Percentiles rank a stretch among this genome's conserved stretches.
phyloP scores from a whole-genome alignment of 2,797 vertebrate genomes.

The Tragopan temminckii region DNA sequence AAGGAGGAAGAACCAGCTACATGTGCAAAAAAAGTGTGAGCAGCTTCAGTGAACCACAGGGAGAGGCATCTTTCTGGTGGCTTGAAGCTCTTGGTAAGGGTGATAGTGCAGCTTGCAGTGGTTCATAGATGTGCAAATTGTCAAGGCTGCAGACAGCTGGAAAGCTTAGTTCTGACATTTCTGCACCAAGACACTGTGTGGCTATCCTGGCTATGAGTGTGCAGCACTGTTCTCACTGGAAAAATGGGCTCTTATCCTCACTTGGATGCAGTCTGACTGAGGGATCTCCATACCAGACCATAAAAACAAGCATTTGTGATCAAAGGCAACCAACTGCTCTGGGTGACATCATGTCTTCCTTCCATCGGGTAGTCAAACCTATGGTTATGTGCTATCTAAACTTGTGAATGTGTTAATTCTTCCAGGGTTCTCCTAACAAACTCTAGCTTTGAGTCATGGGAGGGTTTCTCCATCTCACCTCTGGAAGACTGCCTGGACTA shows the following conservation, averaged over 20 bases:
- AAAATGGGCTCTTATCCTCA: neutral
- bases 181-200: fast-evolving
- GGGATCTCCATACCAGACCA: neutral
- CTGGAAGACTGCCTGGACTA: neutral
- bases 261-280: neutral
- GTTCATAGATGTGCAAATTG: neutral
- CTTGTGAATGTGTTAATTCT: neutral
- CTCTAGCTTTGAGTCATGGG: neutral
- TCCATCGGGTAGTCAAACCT: neutral
- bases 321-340: neutral
- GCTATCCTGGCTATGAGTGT: neutral
- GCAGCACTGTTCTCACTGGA: neutral
- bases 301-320: neutral
- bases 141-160: neutral
- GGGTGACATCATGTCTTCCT: slow-evolving; percentile 1
- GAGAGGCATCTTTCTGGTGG: neutral
- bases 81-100: neutral
- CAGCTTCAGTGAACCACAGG: neutral
- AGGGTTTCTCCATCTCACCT: neutral
- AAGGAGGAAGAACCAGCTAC: neutral
- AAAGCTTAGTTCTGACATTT: neutral
- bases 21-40: neutral
- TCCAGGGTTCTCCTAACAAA: neutral
- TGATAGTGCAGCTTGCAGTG: neutral
- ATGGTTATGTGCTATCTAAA: fast-evolving